Evolutionary conservation across 2,888 invertebrate genomes (phyloP).

Genomic region (Augochlorella aurata): DNA sequence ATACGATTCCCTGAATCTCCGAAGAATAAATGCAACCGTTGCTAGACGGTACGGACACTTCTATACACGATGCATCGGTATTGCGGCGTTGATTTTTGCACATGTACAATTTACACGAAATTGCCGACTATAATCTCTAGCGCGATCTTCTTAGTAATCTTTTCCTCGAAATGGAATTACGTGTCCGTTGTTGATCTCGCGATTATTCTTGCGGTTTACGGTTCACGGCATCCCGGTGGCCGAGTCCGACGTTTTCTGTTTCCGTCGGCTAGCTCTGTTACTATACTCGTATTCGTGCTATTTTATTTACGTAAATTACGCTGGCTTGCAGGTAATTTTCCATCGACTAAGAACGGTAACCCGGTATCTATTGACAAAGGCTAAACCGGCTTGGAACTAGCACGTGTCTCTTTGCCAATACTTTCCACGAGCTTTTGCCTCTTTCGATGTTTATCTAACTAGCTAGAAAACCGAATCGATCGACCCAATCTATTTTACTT

Average conservation of each 20-base stretch:
- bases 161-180: not conserved
- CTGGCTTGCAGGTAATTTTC: constrained; percentile 11
- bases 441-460: not conserved
- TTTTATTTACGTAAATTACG: not conserved
- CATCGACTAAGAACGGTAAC: constrained; percentile 8
- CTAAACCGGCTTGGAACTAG: not conserved
- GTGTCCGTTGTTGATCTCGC: not conserved
- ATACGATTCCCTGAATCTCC: not conserved
- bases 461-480: not conserved
- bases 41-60: not conserved
- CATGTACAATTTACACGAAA: not conserved
- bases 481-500: not conserved
- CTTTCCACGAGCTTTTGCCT: not conserved
- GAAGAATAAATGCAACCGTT: not conserved
- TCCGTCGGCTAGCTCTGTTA: not conserved
- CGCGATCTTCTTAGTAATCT: not conserved
- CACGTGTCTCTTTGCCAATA: not conserved
- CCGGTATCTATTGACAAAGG: not conserved
- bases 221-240: not conserved
- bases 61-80: not conserved
- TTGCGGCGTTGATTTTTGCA: not conserved
- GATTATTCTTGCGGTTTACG: not conserved
- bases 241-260: not conserved
- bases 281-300: not conserved
- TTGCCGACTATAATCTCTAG: not conserved